Base-by-base conservation (phyloP, 2,113 vertebrate species). In the Strix uralensis region DNA sequence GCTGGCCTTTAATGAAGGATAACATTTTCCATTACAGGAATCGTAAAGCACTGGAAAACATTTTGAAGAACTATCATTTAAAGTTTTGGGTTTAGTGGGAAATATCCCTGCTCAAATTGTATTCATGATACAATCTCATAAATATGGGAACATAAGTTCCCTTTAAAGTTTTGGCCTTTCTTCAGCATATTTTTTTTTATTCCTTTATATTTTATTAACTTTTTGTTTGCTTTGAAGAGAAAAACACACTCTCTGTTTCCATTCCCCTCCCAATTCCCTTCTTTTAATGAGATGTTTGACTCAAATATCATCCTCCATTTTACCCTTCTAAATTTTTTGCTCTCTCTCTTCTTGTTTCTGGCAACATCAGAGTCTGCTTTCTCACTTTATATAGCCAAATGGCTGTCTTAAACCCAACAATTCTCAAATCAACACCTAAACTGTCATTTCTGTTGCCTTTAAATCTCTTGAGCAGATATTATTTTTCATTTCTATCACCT, bases 11-110 rank as follows among this genome's bases (percentile, higher is more conserved):
- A 81, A 94, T 77, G 70, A 94, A 90, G 92, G 32, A 94, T 81
- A 94, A 90, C 27, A 65, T 93, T 96, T 97, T 97, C 94, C 88
- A 96, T 91, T 94, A 96, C 89, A 92, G 91, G 84, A 95, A 92
- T 87, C 1, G 3, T 94, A 95, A 97, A 91, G 51, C 66, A 70
- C 58, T 90, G 86, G 92, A 94, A 97, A 97, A 85, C 23, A 77
- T 92, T 96, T 81, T 91, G 66, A 90, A 92, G 81, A 92, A 51
- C 95, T 96, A 91, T 83, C 62, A 95, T 94, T 97, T 97, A 86
- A 90, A 94, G 62, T 91, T 87, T 89, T 87, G 81, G 73, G 78
- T 61, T 95, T 95, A 90, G 89, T 95, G 95, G 81, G 74, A 95
- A 97, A 85, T 55, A 92, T 81, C 16, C 13, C 52, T 40, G 32